phyloP scores from a whole-genome alignment of 2,113 vertebrate genomes.

The Pygoscelis antarcticus region DNA sequence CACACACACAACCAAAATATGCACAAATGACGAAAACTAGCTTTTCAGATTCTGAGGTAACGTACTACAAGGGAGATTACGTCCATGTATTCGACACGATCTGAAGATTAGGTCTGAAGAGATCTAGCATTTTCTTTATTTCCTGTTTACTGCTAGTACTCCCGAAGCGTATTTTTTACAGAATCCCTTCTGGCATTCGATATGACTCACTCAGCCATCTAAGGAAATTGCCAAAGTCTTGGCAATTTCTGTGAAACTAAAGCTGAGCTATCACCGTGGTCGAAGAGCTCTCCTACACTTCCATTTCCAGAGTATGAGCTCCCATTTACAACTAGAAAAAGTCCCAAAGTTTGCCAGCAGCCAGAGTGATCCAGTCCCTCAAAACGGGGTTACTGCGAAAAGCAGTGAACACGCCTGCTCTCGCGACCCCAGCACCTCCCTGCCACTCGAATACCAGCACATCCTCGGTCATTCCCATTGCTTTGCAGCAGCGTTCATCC shows the following conservation, averaged over 20 bases:
- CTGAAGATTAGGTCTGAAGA: fast-evolving
- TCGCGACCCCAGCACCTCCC: fast-evolving
- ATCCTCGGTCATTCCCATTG: fast-evolving
- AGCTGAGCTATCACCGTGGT: fast-evolving
- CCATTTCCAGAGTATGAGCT: fast-evolving
- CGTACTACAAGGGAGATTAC: fast-evolving
- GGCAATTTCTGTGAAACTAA: fast-evolving
- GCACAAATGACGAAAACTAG: fast-evolving
- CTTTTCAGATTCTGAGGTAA: fast-evolving
- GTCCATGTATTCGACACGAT: fast-evolving
- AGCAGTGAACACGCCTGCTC: fast-evolving
- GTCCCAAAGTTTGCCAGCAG: fast-evolving
- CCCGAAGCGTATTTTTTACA: fast-evolving
- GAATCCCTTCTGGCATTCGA: fast-evolving
- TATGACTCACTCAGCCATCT: fast-evolving
- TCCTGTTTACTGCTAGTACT: not conserved
- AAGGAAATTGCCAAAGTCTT: fast-evolving
- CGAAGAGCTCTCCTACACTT: fast-evolving
- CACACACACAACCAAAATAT: fast-evolving
- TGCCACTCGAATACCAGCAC: not conserved
- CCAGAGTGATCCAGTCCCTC: fast-evolving
- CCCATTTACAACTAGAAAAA: fast-evolving
- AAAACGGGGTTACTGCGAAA: fast-evolving
- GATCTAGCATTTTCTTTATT: not conserved
- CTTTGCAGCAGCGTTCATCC: fast-evolving